Percentiles rank a stretch among this genome's conserved stretches.
Conservation (phyloP, 2,888 invertebrate species). For the Drosophila koepferae region DNA sequence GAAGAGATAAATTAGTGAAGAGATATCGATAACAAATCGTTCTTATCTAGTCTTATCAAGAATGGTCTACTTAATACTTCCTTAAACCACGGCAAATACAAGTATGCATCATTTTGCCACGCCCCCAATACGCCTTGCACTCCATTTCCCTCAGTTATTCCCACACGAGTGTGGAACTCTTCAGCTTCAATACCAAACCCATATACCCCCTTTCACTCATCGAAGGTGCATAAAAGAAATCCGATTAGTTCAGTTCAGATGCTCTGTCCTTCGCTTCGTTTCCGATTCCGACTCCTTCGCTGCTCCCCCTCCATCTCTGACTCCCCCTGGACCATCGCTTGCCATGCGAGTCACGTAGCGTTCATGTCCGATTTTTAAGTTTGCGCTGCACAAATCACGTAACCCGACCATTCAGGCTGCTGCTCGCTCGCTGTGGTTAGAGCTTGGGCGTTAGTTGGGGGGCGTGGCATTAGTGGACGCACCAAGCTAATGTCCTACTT, state of each 20-base stretch:
- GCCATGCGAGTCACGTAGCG: constrained; percentile 78
- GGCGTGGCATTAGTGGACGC: constrained; percentile 34
- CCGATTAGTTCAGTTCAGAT: constrained; percentile 64
- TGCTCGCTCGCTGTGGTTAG: background rate
- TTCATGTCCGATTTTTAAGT: constrained; percentile 82
- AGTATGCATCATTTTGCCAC: background rate
- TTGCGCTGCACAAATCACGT: constrained; percentile 80
- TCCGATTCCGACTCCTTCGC: background rate
- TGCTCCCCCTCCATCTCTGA: background rate
- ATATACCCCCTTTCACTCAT: background rate
- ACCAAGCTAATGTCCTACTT: constrained; percentile 70
- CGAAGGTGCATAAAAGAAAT: constrained; percentile 38
- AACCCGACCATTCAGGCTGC: constrained; percentile 37
- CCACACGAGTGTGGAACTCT: too few species aligned
- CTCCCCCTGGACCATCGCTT: constrained; percentile 17
- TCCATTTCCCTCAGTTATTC: background rate
- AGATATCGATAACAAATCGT: background rate
- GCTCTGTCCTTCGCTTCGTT: constrained; percentile 40
- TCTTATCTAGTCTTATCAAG: background rate
- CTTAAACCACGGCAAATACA: too few species aligned
- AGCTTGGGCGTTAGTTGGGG: background rate
- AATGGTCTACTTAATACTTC: too few species aligned
- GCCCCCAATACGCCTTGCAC: background rate
- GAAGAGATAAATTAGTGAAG: background rate
- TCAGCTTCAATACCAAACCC: background rate